Conservation (phyloP, 2,797 vertebrate genomes). For the Anguilla megastoma region DNA sequence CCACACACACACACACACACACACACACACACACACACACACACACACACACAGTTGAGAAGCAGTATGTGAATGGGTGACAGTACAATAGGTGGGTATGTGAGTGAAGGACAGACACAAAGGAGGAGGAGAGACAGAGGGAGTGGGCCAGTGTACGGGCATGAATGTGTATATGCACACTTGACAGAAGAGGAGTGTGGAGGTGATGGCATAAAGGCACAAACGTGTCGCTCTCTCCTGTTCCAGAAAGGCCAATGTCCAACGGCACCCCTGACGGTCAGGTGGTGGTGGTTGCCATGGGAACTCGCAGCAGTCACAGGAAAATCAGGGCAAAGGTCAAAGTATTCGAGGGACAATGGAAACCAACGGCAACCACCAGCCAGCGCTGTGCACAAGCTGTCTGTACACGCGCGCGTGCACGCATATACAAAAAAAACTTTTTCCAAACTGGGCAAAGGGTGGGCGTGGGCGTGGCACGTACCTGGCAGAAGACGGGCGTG, state of each 20-base stretch:
- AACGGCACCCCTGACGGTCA: conserved; percentile 37
- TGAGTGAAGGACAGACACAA: background rate
- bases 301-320: conserved; percentile 57
- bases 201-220: background rate
- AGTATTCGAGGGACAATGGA: conserved; percentile 12
- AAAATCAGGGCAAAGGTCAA: conserved; percentile 67
- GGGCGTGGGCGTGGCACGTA: conserved; percentile 43
- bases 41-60: background rate
- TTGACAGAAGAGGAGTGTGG: conserved; percentile 17
- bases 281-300: conserved; percentile 67
- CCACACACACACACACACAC: background rate
- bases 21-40: background rate
- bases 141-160: conserved; percentile 1
- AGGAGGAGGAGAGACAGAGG: background rate
- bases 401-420: background rate
- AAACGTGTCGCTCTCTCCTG: conserved; percentile 55
- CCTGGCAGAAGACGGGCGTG: conserved; percentile 85
- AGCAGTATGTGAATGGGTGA: background rate
- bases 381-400: background rate
- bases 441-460: background rate
- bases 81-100: too few species aligned
- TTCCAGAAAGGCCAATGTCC: conserved; percentile 69
- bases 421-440: background rate
- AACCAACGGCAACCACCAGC: background rate
- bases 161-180: background rate